Evolutionary conservation across 2,888 invertebrate genomes (phyloP), one percentile per base, ranked within the genome.

Genomic region (Saturnia pavonia): DNA sequence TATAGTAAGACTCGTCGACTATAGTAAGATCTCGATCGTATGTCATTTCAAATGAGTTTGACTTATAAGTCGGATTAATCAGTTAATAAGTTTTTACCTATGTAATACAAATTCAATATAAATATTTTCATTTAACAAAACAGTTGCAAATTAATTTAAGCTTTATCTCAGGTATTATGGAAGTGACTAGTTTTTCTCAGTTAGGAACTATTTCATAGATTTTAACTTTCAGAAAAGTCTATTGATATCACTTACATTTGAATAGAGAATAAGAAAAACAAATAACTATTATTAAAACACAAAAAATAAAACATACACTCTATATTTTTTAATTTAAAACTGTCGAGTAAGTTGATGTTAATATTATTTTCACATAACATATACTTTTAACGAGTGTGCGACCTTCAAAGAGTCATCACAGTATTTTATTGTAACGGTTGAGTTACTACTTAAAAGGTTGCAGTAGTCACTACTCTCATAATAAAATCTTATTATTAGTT

Each of bases 11-110:
- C n/a, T n/a, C n/a, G n/a, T n/a, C n/a, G n/a, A 87, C 86, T 79
- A 79, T 71, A n/a, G n/a, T n/a, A 78, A 78, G 78, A 77, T 81
- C 79, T 82, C 80, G 79, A 81, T 67, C 54, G 22, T 69, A 71
- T 66, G 48, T 70, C 51, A 66, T 60, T 42, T 68, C 27, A 22
- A 57, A n/a, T 22, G 14, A 40, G 14, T 34, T 34, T 22, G 34
- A 54, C 9, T 57, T 48, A 14, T 54, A 42, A 19, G 7, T 22
- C 8, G 0, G 12, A 12, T 57, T 8, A 57, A 51, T n/a, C 1
- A 7, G 1, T n/a, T 19, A 51, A 51, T 51, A n/a, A 16, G n/a
- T 16, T 51, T 51, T n/a, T 11, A 11, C 9, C 51, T 51, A 51
- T 19, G 2, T n/a, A n/a, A 16, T n/a, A 19, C 0, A n/a, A n/a